Evolutionary conservation across 1,140 invertebrate species (phyloP).

Genomic region (Drosophila bocki): DNA sequence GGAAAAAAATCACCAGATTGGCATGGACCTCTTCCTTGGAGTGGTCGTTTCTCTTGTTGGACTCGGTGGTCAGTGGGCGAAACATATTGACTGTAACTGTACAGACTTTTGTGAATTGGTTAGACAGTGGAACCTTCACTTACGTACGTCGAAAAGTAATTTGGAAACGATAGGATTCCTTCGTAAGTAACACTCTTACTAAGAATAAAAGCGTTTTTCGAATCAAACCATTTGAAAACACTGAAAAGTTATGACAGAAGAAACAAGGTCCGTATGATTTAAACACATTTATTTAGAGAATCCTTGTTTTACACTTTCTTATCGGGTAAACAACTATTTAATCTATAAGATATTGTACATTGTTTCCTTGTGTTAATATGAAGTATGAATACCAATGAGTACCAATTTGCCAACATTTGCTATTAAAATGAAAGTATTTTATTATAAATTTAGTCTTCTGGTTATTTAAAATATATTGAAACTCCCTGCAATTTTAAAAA

Average conservation of each 20-base stretch:
- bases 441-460: too few relatives aligned
- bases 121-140: neutral
- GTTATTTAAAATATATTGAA: neutral
- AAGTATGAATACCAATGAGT: too few relatives aligned
- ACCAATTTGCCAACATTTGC: too few relatives aligned
- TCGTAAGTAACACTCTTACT: neutral
- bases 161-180: neutral
- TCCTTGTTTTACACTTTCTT: too few relatives aligned
- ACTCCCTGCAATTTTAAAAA: neutral
- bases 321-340: neutral
- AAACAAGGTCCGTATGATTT: neutral
- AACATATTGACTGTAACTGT: constrained; percentile 48
- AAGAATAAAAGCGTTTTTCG: neutral
- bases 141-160: constrained; percentile 19
- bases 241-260: neutral
- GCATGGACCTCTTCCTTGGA: constrained; percentile 57
- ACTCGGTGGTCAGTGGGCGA: constrained; percentile 38
- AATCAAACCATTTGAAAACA: neutral
- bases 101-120: neutral
- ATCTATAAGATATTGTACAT: neutral
- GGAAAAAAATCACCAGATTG: constrained; percentile 47
- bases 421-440: too few relatives aligned
- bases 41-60: constrained; percentile 7
- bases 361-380: too few relatives aligned
- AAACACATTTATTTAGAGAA: neutral